phyloP scores from a whole-genome alignment of 2,113 vertebrate genomes.

The Halichoeres trimaculatus region DNA sequence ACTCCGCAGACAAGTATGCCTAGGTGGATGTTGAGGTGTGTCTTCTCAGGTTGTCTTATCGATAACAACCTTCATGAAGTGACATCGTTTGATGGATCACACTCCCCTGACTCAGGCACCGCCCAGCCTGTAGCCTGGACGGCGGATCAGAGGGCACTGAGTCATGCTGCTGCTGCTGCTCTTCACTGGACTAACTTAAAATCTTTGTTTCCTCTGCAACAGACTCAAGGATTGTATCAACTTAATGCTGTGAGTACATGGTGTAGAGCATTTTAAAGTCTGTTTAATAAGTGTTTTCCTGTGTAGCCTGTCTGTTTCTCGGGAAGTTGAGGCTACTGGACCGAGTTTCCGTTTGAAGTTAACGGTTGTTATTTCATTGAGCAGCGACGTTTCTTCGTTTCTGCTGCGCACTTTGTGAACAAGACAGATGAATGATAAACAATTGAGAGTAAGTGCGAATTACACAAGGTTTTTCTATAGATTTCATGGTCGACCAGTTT shows the following conservation, averaged over 20 bases:
- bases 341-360: neutral
- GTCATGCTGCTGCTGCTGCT: neutral
- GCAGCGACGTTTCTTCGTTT: neutral
- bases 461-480: no score
- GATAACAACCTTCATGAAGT: no score
- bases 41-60: no score
- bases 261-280: neutral
- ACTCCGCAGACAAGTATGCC: no score
- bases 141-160: neutral
- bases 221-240: neutral
- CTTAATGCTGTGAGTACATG: neutral
- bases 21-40: no score
- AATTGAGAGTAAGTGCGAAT: no score
- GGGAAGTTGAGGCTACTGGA: neutral
- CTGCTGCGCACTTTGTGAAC: no score
- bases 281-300: neutral
- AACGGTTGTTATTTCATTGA: neutral
- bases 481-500: no score
- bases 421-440: no score
- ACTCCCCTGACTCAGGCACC: neutral
- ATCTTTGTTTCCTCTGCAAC: neutral
- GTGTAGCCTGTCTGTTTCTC: neutral
- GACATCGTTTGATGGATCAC: no score
- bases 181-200: neutral
- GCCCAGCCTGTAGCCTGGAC: neutral